Conservation (phyloP, 1,140 invertebrate genomes). For the Onthophagus taurus region DNA sequence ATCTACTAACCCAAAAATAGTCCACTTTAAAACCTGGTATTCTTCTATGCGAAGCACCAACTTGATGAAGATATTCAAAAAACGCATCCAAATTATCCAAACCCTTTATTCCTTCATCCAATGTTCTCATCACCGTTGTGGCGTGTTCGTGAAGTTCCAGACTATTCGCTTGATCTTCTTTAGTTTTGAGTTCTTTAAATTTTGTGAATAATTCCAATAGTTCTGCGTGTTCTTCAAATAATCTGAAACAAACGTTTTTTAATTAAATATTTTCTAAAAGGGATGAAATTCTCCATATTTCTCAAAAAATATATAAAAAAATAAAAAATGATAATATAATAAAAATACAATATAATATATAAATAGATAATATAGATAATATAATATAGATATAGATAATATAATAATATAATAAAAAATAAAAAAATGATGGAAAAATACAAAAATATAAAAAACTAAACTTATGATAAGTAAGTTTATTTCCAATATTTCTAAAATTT, state of each 20-base stretch:
- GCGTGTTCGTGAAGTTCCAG: slow-evolving; percentile 80
- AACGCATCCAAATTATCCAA: slow-evolving; percentile 78
- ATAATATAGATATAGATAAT: no score
- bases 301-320: no score
- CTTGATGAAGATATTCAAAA: slow-evolving; percentile 69
- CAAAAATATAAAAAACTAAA: no score
- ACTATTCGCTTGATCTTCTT: slow-evolving; percentile 69
- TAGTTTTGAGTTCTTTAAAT: slow-evolving; percentile 66
- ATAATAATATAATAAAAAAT: no score
- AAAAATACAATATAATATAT: no score
- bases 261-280: no score
- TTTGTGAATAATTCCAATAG: slow-evolving; percentile 72
- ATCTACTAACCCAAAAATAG: slow-evolving; percentile 72
- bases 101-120: slow-evolving; percentile 77
- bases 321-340: no score
- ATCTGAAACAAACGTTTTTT: slow-evolving; percentile 52
- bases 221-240: slow-evolving; percentile 81
- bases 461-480: no score
- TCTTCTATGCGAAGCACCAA: slow-evolving; percentile 71
- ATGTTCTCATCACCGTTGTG: slow-evolving; percentile 76
- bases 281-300: no score
- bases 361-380: no score
- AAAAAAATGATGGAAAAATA: no score
- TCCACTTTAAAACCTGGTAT: slow-evolving; percentile 78
- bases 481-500: no score